Percentiles rank a stretch among this genome's conserved stretches.
phyloP scores from a whole-genome alignment of 2,888 invertebrate genomes.

The Melinaea marsaeus region DNA sequence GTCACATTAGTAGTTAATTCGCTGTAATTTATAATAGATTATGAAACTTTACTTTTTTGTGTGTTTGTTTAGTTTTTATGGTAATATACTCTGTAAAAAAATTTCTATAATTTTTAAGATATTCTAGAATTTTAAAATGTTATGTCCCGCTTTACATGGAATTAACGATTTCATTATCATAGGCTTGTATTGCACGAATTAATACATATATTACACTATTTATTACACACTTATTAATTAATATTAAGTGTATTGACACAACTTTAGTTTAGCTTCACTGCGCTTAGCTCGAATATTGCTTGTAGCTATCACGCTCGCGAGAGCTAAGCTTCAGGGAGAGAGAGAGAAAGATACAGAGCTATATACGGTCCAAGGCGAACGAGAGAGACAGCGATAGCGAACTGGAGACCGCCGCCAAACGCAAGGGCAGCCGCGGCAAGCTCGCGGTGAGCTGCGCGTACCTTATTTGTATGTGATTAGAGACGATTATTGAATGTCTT shows the following conservation, averaged over 20 bases:
- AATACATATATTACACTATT: too few relatives aligned
- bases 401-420: slow-evolving; percentile 78
- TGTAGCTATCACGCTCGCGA: slow-evolving; percentile 72
- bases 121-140: too few relatives aligned
- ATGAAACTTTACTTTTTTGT: too few relatives aligned
- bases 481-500: slow-evolving; percentile 34
- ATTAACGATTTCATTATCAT: too few relatives aligned
- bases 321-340: slow-evolving; percentile 74
- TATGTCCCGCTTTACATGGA: too few relatives aligned
- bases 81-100: too few relatives aligned
- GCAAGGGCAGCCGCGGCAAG: slow-evolving; percentile 82
- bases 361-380: slow-evolving; percentile 73
- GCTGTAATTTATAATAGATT: too few relatives aligned
- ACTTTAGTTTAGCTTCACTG: slow-evolving; percentile 10
- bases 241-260: neutral
- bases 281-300: slow-evolving; percentile 47
- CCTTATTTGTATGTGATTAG: slow-evolving; percentile 47
- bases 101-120: too few relatives aligned
- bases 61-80: too few relatives aligned
- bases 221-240: neutral
- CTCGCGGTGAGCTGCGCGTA: slow-evolving; percentile 82
- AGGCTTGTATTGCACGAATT: too few relatives aligned
- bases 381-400: slow-evolving; percentile 93
- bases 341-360: slow-evolving; percentile 74
- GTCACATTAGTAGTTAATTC: too few relatives aligned